Evolutionary conservation across 2,113 vertebrate genomes (phyloP), one percentile per base, ranked within the genome.

Genomic region (Melospiza melodia): DNA sequence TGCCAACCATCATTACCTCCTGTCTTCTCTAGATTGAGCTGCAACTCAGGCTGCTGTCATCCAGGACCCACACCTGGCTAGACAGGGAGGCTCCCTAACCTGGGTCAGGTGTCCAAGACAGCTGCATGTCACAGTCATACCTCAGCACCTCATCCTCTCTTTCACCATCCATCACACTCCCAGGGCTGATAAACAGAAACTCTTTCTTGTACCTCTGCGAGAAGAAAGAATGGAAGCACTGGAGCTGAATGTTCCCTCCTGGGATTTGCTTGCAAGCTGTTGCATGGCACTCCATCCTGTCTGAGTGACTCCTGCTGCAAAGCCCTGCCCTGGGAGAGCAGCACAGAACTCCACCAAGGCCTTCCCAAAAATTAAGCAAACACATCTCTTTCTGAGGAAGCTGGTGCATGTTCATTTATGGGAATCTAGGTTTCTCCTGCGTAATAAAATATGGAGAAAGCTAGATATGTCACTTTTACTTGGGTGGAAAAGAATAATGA

Each of bases 21-120:
- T 97, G 90, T 97, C 94, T 97, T 93, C 96, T 83, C 81, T 95
- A 97, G 95, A 97, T 66, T 95, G 93, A 95, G 90, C 96, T 96
- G 84, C 95, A 96, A 83, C 94, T 96, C 93, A 97, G 78, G 59
- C 91, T 97, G 95, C 95, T 97, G 90, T 94, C 95, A 95, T 92
- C 96, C 95, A 94, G 22, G 93, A 83, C 75, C 67, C 93, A 85
- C 86, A 80, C 81, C 93, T 95, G 95, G 84, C 94, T 97, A 97
- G 96, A 95, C 95, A 96, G 96, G 94, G 96, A 95, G 87, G 93
- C 94, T 76, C 63, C 95, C 89, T 91, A 90, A 90, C 54, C 93
- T 95, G 95, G 95, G 74, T 97, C 91, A 92, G 91, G 48, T 93
- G 90, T 94, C 93, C 76, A 86, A 95, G 90, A 94, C 63, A 93